Conservation (phyloP, 2,113 vertebrate species). For the Chelonoidis abingdonii region DNA sequence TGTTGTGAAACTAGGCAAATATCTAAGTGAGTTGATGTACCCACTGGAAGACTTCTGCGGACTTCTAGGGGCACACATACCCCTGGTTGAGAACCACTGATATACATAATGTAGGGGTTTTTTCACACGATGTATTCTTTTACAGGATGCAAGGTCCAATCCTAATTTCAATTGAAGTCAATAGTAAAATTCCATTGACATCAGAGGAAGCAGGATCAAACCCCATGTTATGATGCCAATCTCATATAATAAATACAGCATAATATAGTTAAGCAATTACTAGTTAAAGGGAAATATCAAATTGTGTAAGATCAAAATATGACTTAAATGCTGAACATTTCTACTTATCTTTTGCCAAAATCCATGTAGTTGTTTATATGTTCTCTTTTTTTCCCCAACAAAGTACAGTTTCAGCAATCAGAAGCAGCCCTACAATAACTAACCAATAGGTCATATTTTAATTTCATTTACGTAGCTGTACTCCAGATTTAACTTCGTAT, state of each 20-base stretch:
- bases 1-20: too few relatives aligned
- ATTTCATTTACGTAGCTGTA: not conserved
- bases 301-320: not conserved
- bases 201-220: not conserved
- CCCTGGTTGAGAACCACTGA: too few relatives aligned
- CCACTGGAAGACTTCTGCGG: too few relatives aligned
- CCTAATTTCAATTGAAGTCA: not conserved
- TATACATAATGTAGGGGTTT: not conserved
- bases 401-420: not conserved
- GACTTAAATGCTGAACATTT: not conserved
- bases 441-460: not conserved
- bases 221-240: not conserved
- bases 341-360: not conserved
- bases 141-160: not conserved
- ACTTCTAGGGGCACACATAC: too few relatives aligned
- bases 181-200: not conserved
- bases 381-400: not conserved
- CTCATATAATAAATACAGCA: not conserved
- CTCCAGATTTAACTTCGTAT: not conserved
- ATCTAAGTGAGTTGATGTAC: too few relatives aligned
- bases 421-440: not conserved
- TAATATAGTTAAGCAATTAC: not conserved
- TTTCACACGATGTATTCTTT: not conserved
- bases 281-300: not conserved
- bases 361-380: accelerated